These are phyloP conservation scores for Leptinotarsa juncta DNA, from an alignment of 2,888 invertebrate species.

Conservation along the genomic window DNA sequence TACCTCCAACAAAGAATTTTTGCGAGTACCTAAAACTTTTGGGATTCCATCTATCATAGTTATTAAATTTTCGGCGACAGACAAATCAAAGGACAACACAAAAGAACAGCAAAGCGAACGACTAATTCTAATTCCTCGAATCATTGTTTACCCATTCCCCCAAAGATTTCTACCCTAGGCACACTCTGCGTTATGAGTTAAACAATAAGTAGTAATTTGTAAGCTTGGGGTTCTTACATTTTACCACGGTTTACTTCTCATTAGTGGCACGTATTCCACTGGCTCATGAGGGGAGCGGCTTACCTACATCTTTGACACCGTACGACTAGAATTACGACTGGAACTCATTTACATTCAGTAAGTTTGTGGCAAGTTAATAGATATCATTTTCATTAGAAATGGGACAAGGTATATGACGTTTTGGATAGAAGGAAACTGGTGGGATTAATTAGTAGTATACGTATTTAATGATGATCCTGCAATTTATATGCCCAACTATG, in stretches of 20 bases:
- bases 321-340: constrained; percentile 38
- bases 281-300: constrained; percentile 13
- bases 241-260: constrained; percentile 48
- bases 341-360: constrained; percentile 54
- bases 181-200: constrained; percentile 26
- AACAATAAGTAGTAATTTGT: constrained; percentile 45
- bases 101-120: constrained; percentile 14
- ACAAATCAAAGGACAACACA: constrained; percentile 6
- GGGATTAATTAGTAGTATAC: constrained; percentile 22
- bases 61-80: constrained; percentile 21
- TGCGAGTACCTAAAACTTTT: background rate
- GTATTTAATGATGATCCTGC: constrained; percentile 9
- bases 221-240: constrained; percentile 39
- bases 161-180: constrained; percentile 12
- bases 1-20: constrained; percentile 19
- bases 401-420: constrained; percentile 31
- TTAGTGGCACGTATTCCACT: constrained; percentile 42
- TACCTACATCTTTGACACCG: constrained; percentile 46
- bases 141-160: constrained; percentile 12
- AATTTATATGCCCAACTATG: background rate
- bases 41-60: constrained; percentile 7
- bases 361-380: constrained; percentile 58
- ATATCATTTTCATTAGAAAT: constrained; percentile 61
- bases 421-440: constrained; percentile 27
- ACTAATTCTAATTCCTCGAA: background rate